Base-by-base conservation (phyloP, 2,113 vertebrate genomes). In the Orycteropus afer region DNA sequence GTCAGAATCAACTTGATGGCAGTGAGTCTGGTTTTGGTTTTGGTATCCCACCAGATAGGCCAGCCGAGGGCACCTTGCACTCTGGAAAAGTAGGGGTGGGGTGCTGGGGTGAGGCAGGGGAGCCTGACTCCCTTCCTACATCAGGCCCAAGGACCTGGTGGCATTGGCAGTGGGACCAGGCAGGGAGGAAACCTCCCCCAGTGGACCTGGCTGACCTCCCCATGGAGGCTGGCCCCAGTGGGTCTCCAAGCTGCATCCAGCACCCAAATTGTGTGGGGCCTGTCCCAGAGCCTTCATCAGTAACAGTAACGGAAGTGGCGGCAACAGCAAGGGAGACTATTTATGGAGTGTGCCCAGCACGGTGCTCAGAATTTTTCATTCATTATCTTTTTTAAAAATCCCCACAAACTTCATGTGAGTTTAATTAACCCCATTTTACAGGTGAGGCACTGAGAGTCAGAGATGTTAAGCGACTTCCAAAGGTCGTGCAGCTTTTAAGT, bases 381-480 rank as follows among this genome's bases (percentile, higher is more conserved):
- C 53, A 49, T 86, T 87, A 42, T 42, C 49, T 82, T 80, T 95
- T 81, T 78, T 59, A 11, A 53, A n/a, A 91, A 74, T 86, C 55
- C 25, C 34, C 45, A 71, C 63, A 86, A 86, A 59, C 65, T n/a
- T 77, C n/a, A 10, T 79, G 55, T 71, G 83, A 45, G 14, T 84
- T 89, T 86, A 67, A 57, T 79, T n/a, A 90, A 69, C n/a, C 37
- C 65, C 37, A 65, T 92, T 92, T 96, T 96, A 93, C 7, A 82
- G 82, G 55, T 81, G 65, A 63, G 40, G 18, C 57, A 67, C 59
- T 89, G 34, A 97, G 65, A 40, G 45, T 81, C 71, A n/a, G 27
- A 57, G 18, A 90, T 78, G n/a, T n/a, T 37, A 71, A 87, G 57
- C 53, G 90, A 86, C 88, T 45, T 86, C 29, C 67, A 71, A 92